Percentiles rank a stretch among this genome's conserved stretches.
phyloP scores from a whole-genome alignment of 2,797 vertebrate species.

The Sebastes miniatus region DNA sequence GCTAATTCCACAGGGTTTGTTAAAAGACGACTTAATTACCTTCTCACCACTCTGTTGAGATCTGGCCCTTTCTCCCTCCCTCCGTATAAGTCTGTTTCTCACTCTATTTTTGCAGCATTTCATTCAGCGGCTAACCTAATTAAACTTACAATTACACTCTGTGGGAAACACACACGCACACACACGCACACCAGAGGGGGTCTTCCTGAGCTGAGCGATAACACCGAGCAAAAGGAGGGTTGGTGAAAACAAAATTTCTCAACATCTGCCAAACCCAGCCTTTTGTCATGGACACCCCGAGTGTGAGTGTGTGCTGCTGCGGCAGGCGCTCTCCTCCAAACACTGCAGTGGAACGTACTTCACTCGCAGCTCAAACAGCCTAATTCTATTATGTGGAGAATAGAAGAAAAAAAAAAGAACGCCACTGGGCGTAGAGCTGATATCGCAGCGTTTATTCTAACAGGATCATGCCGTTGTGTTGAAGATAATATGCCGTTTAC shows the following conservation, averaged over 20 bases:
- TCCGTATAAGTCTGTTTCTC: not conserved
- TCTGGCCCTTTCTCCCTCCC: conserved; percentile 44
- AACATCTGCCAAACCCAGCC: conserved; percentile 46
- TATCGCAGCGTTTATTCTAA: not conserved
- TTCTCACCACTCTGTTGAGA: conserved; percentile 57
- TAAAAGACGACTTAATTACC: conserved; percentile 77
- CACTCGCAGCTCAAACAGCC: conserved; percentile 19
- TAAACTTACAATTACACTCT: conserved; percentile 58
- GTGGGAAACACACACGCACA: not conserved
- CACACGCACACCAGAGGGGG: conserved; percentile 28
- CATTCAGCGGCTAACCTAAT: conserved; percentile 71
- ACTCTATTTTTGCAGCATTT: conserved; percentile 32
- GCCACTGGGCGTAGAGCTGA: not conserved
- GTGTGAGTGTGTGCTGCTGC: conserved; percentile 28
- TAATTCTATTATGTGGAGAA: conserved; percentile 35
- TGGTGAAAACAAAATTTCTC: conserved; percentile 18
- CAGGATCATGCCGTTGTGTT: not conserved
- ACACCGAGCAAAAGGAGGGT: conserved; percentile 2
- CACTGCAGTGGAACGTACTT: conserved; percentile 19
- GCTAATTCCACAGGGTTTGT: conserved; percentile 57
- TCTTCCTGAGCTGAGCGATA: conserved; percentile 42
- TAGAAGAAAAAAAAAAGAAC: not conserved
- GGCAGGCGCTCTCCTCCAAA: conserved; percentile 2
- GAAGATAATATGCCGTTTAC: not conserved
- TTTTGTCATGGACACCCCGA: conserved; percentile 28